Percentiles rank a stretch among this genome's conserved stretches.
Evolutionary conservation across 2,888 invertebrate species (phyloP).

Genomic region (Geotrupes spiniger): DNA sequence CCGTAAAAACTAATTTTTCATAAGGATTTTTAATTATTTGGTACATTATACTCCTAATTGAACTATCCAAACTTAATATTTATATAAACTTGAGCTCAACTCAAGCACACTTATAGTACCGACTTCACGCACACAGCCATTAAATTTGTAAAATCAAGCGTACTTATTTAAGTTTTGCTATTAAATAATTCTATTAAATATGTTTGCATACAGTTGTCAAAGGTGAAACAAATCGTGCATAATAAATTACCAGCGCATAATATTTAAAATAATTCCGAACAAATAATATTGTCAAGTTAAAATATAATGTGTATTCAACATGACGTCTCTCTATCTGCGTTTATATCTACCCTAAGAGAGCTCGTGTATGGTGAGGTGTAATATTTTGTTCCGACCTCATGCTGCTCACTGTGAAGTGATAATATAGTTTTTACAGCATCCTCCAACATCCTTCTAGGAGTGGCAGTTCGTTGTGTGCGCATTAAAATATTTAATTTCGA

Average conservation of each 20-base stretch:
- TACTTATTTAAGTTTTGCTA: no score
- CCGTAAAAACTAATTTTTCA: no score
- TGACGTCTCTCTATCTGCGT: constrained; percentile 27
- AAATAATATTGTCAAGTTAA: constrained; percentile 34
- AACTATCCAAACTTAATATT: no score
- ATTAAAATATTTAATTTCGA: constrained; percentile 48
- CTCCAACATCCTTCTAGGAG: constrained; percentile 37
- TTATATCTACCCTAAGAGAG: constrained; percentile 28
- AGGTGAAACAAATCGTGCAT: constrained; percentile 1
- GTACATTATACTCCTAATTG: no score
- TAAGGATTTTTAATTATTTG: no score
- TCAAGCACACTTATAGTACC: no score
- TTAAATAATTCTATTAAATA: no score
- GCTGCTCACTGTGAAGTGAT: constrained; percentile 45
- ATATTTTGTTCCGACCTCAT: constrained; percentile 45
- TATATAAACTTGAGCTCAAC: no score
- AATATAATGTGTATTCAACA: constrained; percentile 31
- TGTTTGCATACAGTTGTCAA: constrained; percentile 1
- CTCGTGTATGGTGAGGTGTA: constrained; percentile 34
- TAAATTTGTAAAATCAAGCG: no score
- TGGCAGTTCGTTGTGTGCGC: constrained; percentile 38
- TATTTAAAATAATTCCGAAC: constrained; percentile 28
- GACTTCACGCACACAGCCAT: no score
- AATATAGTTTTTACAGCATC: constrained; percentile 48
- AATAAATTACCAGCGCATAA: constrained; percentile 18